A percentile compares a stretch with the other conserved stretches of the same genome.
Evolutionary conservation across 2,888 invertebrate genomes (phyloP).

Genomic region (Epicampocera succincta): DNA sequence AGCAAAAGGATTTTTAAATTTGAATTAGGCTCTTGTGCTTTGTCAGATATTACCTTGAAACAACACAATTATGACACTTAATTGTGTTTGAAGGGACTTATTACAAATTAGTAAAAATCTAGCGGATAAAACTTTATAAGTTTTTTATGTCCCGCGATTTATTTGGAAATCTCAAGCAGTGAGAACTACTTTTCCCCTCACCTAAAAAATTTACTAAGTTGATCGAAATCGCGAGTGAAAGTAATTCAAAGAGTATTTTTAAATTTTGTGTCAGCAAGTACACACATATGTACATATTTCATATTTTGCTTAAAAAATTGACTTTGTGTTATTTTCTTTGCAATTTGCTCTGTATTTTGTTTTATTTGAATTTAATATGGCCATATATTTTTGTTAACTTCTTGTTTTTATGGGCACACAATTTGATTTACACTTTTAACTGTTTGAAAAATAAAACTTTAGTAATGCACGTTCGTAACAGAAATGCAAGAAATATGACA

Average conservation of each 20-base stretch:
- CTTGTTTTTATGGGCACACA: neutral
- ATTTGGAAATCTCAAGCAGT: neutral
- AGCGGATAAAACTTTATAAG: neutral
- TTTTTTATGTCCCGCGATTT: neutral
- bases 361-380: neutral
- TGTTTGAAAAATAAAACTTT: conserved; percentile 43
- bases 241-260: too few relatives aligned
- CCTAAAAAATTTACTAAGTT: conserved; percentile 5
- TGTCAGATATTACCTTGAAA: too few relatives aligned
- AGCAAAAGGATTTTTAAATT: too few relatives aligned
- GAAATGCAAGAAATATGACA: conserved; percentile 22
- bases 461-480: conserved; percentile 10
- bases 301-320: conserved; percentile 9
- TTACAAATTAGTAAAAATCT: too few relatives aligned
- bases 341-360: conserved; percentile 5
- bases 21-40: too few relatives aligned
- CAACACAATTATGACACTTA: too few relatives aligned
- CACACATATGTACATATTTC: conserved; percentile 1
- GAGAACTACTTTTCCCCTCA: conserved; percentile 32
- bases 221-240: conserved; percentile 28
- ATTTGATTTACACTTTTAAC: conserved; percentile 30
- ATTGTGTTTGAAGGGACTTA: too few relatives aligned
- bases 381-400: neutral
- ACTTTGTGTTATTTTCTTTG: neutral
- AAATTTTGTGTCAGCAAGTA: conserved; percentile 35